A percentile compares a stretch with the other conserved stretches of the same genome.
These are phyloP conservation scores for Amphimallon solstitiale DNA, from an alignment of 2,888 invertebrate genomes.

Conservation along the genomic window DNA sequence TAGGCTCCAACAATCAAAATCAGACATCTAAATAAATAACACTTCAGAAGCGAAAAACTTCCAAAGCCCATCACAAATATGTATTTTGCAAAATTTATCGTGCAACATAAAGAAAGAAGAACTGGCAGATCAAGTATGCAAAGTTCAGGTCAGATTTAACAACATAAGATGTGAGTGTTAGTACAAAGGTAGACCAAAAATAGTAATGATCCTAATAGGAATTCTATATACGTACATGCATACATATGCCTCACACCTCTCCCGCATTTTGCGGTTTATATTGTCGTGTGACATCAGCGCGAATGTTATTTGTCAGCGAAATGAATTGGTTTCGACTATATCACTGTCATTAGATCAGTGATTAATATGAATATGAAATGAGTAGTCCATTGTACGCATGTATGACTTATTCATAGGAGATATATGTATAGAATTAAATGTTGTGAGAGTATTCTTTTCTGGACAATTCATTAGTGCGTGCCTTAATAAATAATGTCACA, in stretches of 20 bases:
- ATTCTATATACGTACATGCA: not conserved
- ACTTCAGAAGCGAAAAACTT: too few relatives aligned
- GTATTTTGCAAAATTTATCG: slow-evolving; percentile 15
- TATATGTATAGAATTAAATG: too few relatives aligned
- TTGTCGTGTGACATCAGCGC: slow-evolving; percentile 25
- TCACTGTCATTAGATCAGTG: slow-evolving; percentile 5
- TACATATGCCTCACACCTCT: not conserved
- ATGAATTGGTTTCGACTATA: slow-evolving; percentile 19
- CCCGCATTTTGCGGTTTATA: slow-evolving; percentile 5
- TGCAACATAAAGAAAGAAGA: slow-evolving; percentile 4
- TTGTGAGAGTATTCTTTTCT: too few relatives aligned
- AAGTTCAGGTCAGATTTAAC: slow-evolving; percentile 18
- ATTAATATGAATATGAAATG: slow-evolving; percentile 20
- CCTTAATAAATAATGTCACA: too few relatives aligned
- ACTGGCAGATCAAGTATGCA: not conserved
- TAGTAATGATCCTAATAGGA: slow-evolving; percentile 11
- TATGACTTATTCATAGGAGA: too few relatives aligned
- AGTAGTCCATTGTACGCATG: slow-evolving; percentile 1
- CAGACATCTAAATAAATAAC: slow-evolving; percentile 23
- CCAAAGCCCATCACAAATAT: slow-evolving; percentile 12
- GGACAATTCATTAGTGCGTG: too few relatives aligned
- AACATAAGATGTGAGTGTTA: not conserved
- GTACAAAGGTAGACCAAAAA: not conserved
- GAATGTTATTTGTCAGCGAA: slow-evolving; percentile 27
- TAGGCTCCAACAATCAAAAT: slow-evolving; percentile 19